These are phyloP conservation scores for Ommatoiulus sabulosus DNA, from an alignment of 2,888 invertebrate species.

Conservation along the genomic window DNA sequence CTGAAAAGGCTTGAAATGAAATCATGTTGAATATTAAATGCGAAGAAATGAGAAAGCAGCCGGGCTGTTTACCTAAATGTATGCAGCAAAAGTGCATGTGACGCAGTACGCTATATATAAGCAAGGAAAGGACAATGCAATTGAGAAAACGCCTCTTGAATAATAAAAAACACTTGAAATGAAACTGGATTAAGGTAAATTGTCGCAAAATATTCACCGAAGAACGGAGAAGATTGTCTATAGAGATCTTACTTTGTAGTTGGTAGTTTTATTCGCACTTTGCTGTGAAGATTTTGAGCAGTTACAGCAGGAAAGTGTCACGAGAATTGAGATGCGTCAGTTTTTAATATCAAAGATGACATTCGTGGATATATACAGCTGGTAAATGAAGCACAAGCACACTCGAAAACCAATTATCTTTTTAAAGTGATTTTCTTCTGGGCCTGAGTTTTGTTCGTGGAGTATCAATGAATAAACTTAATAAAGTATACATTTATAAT, in stretches of 20 bases:
- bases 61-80: background rate
- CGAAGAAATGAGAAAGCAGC: background rate
- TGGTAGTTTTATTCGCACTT: background rate
- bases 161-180: slow-evolving; percentile 15
- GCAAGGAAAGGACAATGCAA: background rate
- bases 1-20: background rate
- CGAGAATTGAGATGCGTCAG: background rate
- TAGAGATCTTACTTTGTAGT: background rate
- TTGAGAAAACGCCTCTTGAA: background rate
- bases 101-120: background rate
- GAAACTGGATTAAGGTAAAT: background rate
- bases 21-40: background rate
- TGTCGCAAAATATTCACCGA: background rate
- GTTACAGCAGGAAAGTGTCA: slow-evolving; percentile 16
- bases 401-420: too few relatives aligned
- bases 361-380: background rate
- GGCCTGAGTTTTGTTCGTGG: too few relatives aligned
- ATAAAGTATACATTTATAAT: too few relatives aligned
- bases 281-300: background rate
- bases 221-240: background rate
- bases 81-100: background rate
- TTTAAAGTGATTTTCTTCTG: too few relatives aligned
- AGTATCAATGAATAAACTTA: too few relatives aligned
- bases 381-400: too few relatives aligned
- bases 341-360: background rate